Conservation (phyloP, 2,113 vertebrate species). For the Toxotes chatareus region DNA sequence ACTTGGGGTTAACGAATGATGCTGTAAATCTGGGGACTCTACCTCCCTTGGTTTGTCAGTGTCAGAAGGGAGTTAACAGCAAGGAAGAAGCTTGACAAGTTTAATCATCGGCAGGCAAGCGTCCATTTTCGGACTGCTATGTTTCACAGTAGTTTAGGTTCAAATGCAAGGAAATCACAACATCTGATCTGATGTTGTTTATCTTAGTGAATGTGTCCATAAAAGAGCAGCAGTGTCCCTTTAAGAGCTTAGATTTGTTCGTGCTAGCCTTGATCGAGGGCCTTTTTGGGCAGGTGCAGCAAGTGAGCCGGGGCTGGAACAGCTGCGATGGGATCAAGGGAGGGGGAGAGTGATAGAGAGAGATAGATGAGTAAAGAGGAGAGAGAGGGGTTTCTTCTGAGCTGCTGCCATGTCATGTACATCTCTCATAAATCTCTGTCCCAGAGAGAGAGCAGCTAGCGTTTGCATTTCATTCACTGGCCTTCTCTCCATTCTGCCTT, state of each 20-base stretch:
- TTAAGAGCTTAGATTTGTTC: slow-evolving; percentile 55
- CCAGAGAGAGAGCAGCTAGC: slow-evolving; percentile 47
- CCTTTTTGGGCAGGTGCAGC: slow-evolving; percentile 71
- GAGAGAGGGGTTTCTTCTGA: slow-evolving; percentile 80
- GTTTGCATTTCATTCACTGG: slow-evolving; percentile 68
- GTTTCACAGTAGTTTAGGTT: background rate
- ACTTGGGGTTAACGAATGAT: slow-evolving; percentile 82
- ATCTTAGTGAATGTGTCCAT: background rate
- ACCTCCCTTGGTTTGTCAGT: slow-evolving; percentile 69
- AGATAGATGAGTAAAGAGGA: slow-evolving; percentile 17
- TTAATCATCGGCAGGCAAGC: background rate
- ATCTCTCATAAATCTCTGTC: slow-evolving; percentile 86
- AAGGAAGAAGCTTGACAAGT: background rate
- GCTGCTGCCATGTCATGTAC: slow-evolving; percentile 83
- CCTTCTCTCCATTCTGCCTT: slow-evolving; percentile 36
- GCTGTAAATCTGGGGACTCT: slow-evolving; percentile 82
- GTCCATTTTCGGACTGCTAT: background rate
- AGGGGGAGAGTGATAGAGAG: slow-evolving; percentile 31
- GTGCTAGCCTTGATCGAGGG: slow-evolving; percentile 43
- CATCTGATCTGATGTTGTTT: background rate
- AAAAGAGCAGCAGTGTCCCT: slow-evolving; percentile 19
- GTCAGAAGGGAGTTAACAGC: slow-evolving; percentile 62
- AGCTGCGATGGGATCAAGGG: slow-evolving; percentile 81
- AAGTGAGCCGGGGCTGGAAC: slow-evolving; percentile 71
- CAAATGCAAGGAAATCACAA: slow-evolving; percentile 15